Base-by-base conservation (phyloP, 2,888 invertebrate species). In the Hemistola chrysoprasaria region DNA sequence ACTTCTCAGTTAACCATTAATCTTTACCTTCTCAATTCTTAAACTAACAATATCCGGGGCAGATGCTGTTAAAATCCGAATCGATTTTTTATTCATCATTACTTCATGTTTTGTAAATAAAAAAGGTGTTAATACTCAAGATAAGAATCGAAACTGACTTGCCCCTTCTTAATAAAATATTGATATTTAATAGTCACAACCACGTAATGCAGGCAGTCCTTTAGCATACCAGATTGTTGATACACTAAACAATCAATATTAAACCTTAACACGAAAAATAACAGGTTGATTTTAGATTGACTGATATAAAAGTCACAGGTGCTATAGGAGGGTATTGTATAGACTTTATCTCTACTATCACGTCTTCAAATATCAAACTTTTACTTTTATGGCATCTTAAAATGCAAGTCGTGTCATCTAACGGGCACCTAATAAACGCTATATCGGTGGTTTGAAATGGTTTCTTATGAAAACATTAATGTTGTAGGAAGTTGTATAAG, bases 61-160 rank as follows among this genome's bases (percentile, higher is more conserved):
- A 84, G 84, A 81, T 84, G 83, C 69, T 62, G 71, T 44, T 37
- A 40, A 53, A 57, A 68, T 62, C 56, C 64, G 68, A 63, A 54
- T 46, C 42, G 53, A 59, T 67, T 71, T 59, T 67, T 70, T 61
- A 56, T 62, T 65, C 66, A 70, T 16, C 69, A 75, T 63, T 29
- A 25, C 24, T 30, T 64, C 56, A 62, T 65, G 57, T 58, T 68
- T 58, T 72, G 68, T 74, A 81, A 79, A 82, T 73, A 81, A 83
- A 87, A 86, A 85, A 86, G 85, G 87, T 84, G 88, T 87, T 87
- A 82, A 84, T 78, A 71, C 62, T 51, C 49, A 50, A 59, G 88
- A 87, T 86, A 81, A 68, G 60, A 50, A 87, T 87, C 85, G 44
- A 59, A 67, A 77, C 73, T 71, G 74, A 64, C 70, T 76, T 67